Evolutionary conservation across 1,140 invertebrate species (phyloP).

Genomic region (Charaxes varanes): DNA sequence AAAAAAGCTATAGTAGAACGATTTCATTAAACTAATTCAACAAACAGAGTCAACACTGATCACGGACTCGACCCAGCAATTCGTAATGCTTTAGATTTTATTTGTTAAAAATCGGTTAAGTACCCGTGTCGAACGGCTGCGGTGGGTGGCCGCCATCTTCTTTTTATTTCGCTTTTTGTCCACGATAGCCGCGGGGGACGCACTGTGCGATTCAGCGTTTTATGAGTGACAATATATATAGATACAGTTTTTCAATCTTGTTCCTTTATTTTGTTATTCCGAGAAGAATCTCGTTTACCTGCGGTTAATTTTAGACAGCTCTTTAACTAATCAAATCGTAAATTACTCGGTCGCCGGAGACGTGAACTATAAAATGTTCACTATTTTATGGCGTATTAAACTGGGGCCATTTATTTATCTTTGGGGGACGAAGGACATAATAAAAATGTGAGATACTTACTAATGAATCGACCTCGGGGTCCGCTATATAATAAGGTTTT

Average conservation of each 20-base stretch:
- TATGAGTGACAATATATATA: slow-evolving; percentile 66
- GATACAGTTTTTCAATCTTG: slow-evolving; percentile 33
- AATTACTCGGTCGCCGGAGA: slow-evolving; percentile 46
- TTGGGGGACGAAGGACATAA: slow-evolving; percentile 19
- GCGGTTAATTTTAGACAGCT: slow-evolving; percentile 53
- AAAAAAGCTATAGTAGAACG: slow-evolving; percentile 5
- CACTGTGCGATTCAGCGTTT: slow-evolving; percentile 58
- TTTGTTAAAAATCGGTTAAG: slow-evolving; percentile 75
- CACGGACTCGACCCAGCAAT: slow-evolving; percentile 39
- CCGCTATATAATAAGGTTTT: slow-evolving; percentile 98
- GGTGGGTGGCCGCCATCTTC: slow-evolving; percentile 69
- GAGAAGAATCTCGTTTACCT: slow-evolving; percentile 58
- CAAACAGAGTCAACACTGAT: slow-evolving; percentile 42
- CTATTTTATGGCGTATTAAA: slow-evolving; percentile 63
- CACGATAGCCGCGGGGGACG: slow-evolving; percentile 57
- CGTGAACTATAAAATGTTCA: slow-evolving; percentile 54
- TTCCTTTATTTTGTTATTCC: slow-evolving; percentile 45
- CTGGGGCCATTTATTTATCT: slow-evolving; percentile 43
- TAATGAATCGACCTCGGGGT: slow-evolving; percentile 98
- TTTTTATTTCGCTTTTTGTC: slow-evolving; percentile 68
- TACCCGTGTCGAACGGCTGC: slow-evolving; percentile 70
- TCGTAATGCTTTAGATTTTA: slow-evolving; percentile 74
- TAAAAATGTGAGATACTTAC: slow-evolving; percentile 82
- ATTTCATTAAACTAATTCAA: slow-evolving; percentile 35
- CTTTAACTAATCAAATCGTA: slow-evolving; percentile 65